Base-by-base conservation (phyloP, 2,888 invertebrate genomes). In the Onthophagus sagittarius region DNA sequence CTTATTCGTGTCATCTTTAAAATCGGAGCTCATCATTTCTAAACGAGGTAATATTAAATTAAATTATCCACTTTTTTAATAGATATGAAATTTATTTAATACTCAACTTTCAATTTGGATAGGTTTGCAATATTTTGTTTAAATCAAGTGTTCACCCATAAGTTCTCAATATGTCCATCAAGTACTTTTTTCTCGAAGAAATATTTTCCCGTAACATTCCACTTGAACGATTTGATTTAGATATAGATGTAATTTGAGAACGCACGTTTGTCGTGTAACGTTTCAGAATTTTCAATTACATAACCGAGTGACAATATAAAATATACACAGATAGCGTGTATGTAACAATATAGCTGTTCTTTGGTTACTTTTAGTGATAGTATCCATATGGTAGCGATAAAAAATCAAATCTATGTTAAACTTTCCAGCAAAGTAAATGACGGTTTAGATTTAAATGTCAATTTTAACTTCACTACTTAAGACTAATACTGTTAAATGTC, bases 211-310 rank as follows among this genome's bases (percentile, higher is more conserved):
- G 64, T 15, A 23, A 15, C 64, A 64, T 64, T 64, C 64, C 14
- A 64, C 15, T 23, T 64, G 9, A 23, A 13, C 64, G 64, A 23
- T 64, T 64, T 15, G 23, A 67, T 67, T 67, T 23, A 67, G 32
- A 67, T 67, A 67, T 15, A 67, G 67, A 23, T 67, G 67, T 67
- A 67, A 67, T 67, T 67, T n/a, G 31, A 67, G 11, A 9, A 7
- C 67, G 67, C 67, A n/a, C 32, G 67, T 67, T 31, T 31, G n/a
- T 15, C 15, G 67, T 23, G 31, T 67, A 67, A 23, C n/a, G 31
- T 67, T 67, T 67, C 67, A 32, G 31, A 67, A 23, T 23, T 67
- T 67, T 67, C 31, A n/a, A 67, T 15, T 67, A 32, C 67, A 31
- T 67, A 67, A 67, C 9, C 23, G 11, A 15, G 15, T 67, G 15